Evolutionary conservation across 2,113 vertebrate species (phyloP), one percentile per base, ranked within the genome.

Genomic region (Coreoperca whiteheadi): DNA sequence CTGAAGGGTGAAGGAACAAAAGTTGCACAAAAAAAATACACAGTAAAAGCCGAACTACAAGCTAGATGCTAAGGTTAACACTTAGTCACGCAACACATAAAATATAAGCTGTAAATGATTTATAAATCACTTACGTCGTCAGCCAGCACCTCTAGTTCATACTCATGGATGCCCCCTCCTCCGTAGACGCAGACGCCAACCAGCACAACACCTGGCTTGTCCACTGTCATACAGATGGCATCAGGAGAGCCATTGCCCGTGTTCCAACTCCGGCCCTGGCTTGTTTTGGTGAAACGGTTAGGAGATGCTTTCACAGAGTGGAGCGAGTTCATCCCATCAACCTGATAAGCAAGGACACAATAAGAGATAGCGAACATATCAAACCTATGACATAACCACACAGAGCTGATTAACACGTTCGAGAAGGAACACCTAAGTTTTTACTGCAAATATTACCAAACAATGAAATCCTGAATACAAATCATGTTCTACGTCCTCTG

Each of bases 251-350:
- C 98, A 43, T 99, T 99, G 46, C 98, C 98, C 2, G 98, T 99
- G 91, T 99, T 99, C 98, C 98, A 99, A 84, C 98, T 99, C 88
- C 98, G 97, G 76, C 98, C 98, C 82, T 99, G 98, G 92, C 98
- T 99, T 28, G 98, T 99, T 95, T 99, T 99, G 74, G 97, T 98
- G 89, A 99, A 99, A 72, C 98, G 95, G 86, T 98, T 99, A 56
- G 97, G 97, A 74, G 97, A 98, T 30, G 97, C 96, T 94, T 99
- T 99, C 67, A 99, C 97, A 1, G 98, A 98, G 89, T 99, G 98
- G 3, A 99, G 96, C 15, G 98, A 98, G 93, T 98, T 99, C 60
- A 99, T 90, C 1, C 98, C 98, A 82, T 99, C 98, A 70, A 97
- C 95, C 98, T 99, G 72, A 23, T 68, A 59, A 91, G 54, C 74